A percentile compares a stretch with the other conserved stretches of the same genome.
Conservation (phyloP, 2,113 vertebrate species). For the Gila orcuttii region DNA sequence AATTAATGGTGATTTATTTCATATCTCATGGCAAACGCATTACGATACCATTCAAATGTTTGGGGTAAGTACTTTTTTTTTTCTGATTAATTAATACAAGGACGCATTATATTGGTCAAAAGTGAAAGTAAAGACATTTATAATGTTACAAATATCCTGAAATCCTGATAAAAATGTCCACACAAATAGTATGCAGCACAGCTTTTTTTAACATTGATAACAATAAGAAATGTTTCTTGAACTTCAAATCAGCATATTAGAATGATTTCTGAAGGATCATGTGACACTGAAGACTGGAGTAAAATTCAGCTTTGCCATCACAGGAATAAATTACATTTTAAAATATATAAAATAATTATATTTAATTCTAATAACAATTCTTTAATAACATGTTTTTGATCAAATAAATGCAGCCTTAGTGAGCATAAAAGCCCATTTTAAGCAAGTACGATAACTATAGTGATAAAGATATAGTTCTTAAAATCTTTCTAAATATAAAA, state of each 20-base stretch:
- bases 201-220: background rate
- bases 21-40: background rate
- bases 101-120: background rate
- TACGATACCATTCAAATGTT: background rate
- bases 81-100: background rate
- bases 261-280: background rate
- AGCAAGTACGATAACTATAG: too few relatives aligned
- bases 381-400: too few relatives aligned
- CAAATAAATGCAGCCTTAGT: background rate
- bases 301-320: background rate
- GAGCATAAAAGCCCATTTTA: too few relatives aligned
- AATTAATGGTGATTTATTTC: background rate
- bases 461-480: too few relatives aligned
- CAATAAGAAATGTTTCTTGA: background rate
- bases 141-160: background rate
- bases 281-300: background rate
- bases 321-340: background rate
- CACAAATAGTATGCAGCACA: background rate
- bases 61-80: background rate
- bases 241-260: background rate
- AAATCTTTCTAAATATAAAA: too few relatives aligned
- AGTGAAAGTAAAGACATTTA: too few relatives aligned
- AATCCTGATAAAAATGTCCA: background rate
- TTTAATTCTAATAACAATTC: too few relatives aligned
- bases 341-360: background rate